Evolutionary conservation across 2,888 invertebrate species (phyloP).

Genomic region (Aphelenchoides bicaudatus): DNA sequence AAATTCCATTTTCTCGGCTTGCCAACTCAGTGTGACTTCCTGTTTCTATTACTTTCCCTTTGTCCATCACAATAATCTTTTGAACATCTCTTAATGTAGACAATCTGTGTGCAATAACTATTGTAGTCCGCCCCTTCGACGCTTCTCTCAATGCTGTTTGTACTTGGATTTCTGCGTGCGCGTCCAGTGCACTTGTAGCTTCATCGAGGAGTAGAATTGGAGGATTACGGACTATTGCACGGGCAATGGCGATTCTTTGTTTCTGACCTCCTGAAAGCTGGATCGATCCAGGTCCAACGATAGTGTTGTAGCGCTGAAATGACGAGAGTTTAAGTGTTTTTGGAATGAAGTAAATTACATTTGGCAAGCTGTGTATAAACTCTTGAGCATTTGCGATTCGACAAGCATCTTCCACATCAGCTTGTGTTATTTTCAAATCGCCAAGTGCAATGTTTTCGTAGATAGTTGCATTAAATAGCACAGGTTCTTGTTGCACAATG

Average conservation of each 20-base stretch:
- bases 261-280: constrained; percentile 21
- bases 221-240: constrained; percentile 56
- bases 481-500: too few relatives aligned
- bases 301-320: too few relatives aligned
- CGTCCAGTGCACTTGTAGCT: constrained; percentile 63
- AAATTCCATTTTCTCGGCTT: constrained; percentile 12
- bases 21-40: constrained; percentile 67
- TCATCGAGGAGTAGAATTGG: constrained; percentile 33
- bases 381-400: too few relatives aligned
- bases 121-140: constrained; percentile 60
- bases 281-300: too few relatives aligned
- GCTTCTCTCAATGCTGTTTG: constrained; percentile 65
- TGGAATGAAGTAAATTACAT: too few relatives aligned
- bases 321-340: too few relatives aligned
- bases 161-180: constrained; percentile 27
- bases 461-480: too few relatives aligned
- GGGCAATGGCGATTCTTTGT: constrained; percentile 62
- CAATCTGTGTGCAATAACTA: constrained; percentile 62
- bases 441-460: too few relatives aligned
- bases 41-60: constrained; percentile 66
- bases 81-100: constrained; percentile 63
- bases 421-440: too few relatives aligned
- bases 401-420: too few relatives aligned
- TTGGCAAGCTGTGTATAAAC: too few relatives aligned
- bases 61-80: constrained; percentile 62